Evolutionary conservation across 2,888 invertebrate species (phyloP).

Genomic region (Drosophila tripunctata): DNA sequence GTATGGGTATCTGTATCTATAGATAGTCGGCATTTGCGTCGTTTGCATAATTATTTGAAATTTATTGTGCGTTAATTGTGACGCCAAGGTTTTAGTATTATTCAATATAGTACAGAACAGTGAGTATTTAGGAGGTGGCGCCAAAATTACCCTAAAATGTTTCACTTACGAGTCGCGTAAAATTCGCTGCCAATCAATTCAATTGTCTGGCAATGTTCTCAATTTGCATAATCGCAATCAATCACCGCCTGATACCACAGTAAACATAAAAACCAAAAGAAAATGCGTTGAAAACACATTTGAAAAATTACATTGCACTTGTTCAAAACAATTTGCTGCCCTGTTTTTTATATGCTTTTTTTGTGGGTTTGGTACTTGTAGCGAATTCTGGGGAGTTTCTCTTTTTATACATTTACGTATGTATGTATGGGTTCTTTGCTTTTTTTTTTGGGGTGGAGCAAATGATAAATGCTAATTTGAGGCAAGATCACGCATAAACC

Average conservation of each 20-base stretch:
- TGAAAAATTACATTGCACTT: conserved; percentile 81
- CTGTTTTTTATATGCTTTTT: conserved; percentile 37
- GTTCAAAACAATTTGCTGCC: conserved; percentile 68
- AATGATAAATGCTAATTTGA: conserved; percentile 81
- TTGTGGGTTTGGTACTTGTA: conserved; percentile 43
- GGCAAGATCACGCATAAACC: conserved; percentile 81
- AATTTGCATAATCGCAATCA: conserved; percentile 81
- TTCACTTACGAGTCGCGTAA: not conserved
- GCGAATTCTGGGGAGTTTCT: not conserved
- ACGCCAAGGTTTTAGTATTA: conserved; percentile 35
- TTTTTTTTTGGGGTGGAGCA: conserved; percentile 7
- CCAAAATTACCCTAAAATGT: conserved; percentile 16
- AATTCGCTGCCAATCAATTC: not conserved
- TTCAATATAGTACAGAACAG: too few relatives aligned
- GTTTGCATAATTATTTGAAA: conserved; percentile 61
- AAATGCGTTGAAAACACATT: conserved; percentile 42
- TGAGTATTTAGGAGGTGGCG: conserved; percentile 60
- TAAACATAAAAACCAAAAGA: not conserved
- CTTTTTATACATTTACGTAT: conserved; percentile 9
- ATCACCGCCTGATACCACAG: conserved; percentile 67
- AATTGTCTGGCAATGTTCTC: not conserved
- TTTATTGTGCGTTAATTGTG: conserved; percentile 75
- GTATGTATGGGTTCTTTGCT: too few relatives aligned
- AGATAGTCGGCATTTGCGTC: conserved; percentile 21
- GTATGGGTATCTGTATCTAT: conserved; percentile 14